Base-by-base conservation (phyloP, 2,113 vertebrate genomes). In the Nibea albiflora region DNA sequence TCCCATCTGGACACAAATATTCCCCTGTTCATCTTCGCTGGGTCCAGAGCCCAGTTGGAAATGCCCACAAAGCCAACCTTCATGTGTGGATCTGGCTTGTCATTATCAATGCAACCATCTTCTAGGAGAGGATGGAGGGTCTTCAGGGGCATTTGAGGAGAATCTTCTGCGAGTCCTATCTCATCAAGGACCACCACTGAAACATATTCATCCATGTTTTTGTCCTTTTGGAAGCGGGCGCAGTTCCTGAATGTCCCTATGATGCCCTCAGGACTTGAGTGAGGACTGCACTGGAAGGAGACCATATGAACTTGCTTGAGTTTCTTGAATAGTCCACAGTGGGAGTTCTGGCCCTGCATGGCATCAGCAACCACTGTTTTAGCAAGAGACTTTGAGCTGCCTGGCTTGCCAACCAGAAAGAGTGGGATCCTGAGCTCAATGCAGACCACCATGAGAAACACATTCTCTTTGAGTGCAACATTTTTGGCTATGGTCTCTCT, bases 11-110 rank as follows among this genome's bases (percentile, higher is more conserved):
- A 94, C 5, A 96, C 94, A 87, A 96, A 95, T 73, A 96, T 95
- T 20, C 95, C 95, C 56, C 95, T 84, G 87, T 96, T 96, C 95
- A 96, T 96, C 83, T 96, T 96, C 35, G 95, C 95, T 64, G 95
- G 95, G 84, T 96, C 96, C 2, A 96, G 89, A 81, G 95, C 95
- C 95, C 95, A 96, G 85, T 96, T 96, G 28, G 96, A 96, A 79
- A 96, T 95, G 31, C 96, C 95, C 68, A 96, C 91, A 89, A 96
- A 96, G 1, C 95, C 96, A 3, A 95, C 95, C 85, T 95, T 96
- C 92, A 95, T 93, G 87, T 95, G 87, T 14, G 87, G 77, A 42
- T 94, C 87, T 72, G 95, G 92, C 31, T 22, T 90, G 52, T 96
- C 95, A 9, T 90, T 94, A 81, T 96, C 95, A 73, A 95, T 90